phyloP scores from a whole-genome alignment of 1,140 invertebrate species.

The Agraylea sexmaculata region DNA sequence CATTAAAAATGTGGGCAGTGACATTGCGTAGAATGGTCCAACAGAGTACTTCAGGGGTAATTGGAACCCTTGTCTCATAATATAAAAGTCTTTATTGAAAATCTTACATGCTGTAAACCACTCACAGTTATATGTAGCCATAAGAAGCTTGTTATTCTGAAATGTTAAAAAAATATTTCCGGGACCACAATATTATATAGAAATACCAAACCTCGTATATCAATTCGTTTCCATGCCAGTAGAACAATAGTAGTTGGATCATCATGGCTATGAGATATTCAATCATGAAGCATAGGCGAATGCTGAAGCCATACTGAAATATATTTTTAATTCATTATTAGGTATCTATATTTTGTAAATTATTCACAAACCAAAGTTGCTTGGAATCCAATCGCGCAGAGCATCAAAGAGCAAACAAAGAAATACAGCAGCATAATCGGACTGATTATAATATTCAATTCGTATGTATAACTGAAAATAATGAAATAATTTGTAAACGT shows the following conservation, averaged over 20 bases:
- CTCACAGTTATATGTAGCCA: slow-evolving; percentile 24
- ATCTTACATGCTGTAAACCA: slow-evolving; percentile 21
- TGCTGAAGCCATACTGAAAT: slow-evolving; percentile 24
- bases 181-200: slow-evolving; percentile 1
- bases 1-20: slow-evolving; percentile 26
- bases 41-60: slow-evolving; percentile 27
- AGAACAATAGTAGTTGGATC: slow-evolving; percentile 28
- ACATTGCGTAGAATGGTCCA: slow-evolving; percentile 30
- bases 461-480: slow-evolving; percentile 22
- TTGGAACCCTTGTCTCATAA: slow-evolving; percentile 25
- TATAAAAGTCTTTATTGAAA: slow-evolving; percentile 22
- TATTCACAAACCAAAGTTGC: slow-evolving; percentile 22
- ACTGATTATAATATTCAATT: slow-evolving; percentile 22
- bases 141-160: slow-evolving; percentile 25
- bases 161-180: slow-evolving; percentile 12
- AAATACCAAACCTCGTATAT: slow-evolving; percentile 22
- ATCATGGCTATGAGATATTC: slow-evolving; percentile 26
- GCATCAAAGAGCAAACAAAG: slow-evolving; percentile 23
- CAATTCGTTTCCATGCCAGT: slow-evolving; percentile 28
- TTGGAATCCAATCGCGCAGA: slow-evolving; percentile 29
- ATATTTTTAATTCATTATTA: slow-evolving; percentile 8
- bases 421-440: slow-evolving; percentile 29
- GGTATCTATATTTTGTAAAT: not conserved
- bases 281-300: slow-evolving; percentile 23
- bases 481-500: slow-evolving; percentile 7